Evolutionary conservation across 2,888 invertebrate species (phyloP).

Genomic region (Arenicola marina): DNA sequence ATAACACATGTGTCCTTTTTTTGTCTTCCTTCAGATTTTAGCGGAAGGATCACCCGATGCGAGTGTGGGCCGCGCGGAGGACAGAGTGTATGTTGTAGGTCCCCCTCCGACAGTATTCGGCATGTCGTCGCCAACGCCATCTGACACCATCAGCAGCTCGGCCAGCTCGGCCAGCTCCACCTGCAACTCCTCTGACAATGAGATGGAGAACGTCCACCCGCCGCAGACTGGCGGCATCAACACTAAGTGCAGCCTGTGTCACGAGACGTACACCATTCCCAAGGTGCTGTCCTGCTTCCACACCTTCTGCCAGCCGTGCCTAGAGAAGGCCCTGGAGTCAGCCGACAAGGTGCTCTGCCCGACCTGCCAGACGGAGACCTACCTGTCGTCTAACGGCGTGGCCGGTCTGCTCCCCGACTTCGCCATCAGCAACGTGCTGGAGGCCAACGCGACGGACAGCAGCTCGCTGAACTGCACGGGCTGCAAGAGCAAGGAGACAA

Average conservation of each 20-base stretch:
- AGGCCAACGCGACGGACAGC: slow-evolving; percentile 54
- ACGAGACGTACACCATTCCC: slow-evolving; percentile 69
- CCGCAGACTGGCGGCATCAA: not conserved
- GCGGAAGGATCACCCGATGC: no score
- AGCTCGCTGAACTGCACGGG: slow-evolving; percentile 76
- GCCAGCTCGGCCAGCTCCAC: slow-evolving; percentile 46
- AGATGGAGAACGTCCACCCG: slow-evolving; percentile 10
- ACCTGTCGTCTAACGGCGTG: slow-evolving; percentile 64
- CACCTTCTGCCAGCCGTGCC: slow-evolving; percentile 81
- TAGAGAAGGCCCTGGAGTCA: slow-evolving; percentile 69
- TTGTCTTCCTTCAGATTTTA: no score
- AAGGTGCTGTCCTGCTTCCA: slow-evolving; percentile 65
- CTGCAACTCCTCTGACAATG: slow-evolving; percentile 49
- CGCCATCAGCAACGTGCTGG: slow-evolving; percentile 64
- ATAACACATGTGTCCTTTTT: no score
- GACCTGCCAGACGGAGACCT: slow-evolving; percentile 64
- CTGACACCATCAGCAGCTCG: slow-evolving; percentile 30
- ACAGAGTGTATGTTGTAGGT: no score
- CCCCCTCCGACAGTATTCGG: not conserved
- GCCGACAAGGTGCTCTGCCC: slow-evolving; percentile 79
- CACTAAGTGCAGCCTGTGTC: slow-evolving; percentile 71
- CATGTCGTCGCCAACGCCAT: slow-evolving; percentile 56
- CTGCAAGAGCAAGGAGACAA: slow-evolving; percentile 92
- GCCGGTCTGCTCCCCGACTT: slow-evolving; percentile 73
- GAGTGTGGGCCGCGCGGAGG: no score